Base-by-base conservation (phyloP, 2,113 vertebrate genomes). In the Scomber colias region DNA sequence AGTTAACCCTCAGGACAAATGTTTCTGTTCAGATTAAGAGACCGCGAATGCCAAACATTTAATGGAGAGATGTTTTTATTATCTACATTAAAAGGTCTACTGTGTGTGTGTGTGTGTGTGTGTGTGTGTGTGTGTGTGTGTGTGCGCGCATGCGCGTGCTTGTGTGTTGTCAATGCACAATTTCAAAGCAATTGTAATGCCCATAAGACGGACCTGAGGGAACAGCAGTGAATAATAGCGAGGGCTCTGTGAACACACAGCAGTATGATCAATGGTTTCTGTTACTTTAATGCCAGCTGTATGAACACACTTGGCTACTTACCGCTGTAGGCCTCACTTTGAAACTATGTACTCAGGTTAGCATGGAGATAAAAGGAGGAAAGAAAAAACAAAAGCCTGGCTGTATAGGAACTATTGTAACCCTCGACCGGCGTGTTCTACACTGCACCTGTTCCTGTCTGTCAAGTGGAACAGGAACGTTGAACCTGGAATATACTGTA, bases 261-360 rank as follows among this genome's bases (percentile, higher is more conserved):
- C 35, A 69, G 19, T 48, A 68, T 76, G 85, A 91, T 91, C 83
- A 85, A 81, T 87, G 56, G 67, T 30, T 88, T 83, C 76, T 90
- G 62, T 77, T 55, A 70, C 87, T 84, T 88, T 81, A 45, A 81
- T 81, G 66, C 59, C 56, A 67, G 65, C 35, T 59, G n/a, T 55
- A 71, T 70, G 54, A 85, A 82, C 70, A 73, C 69, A 55, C 53
- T 17, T n/a, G 19, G 63, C 19, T 68, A 31, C 54, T 80, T 72
- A 40, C 64, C 55, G 83, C 85, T 88, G 63, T 76, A 71, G 79
- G 84, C 84, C 55, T 76, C 69, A 53, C 81, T 86, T 87, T 85
- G 74, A 87, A 85, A 67, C 1, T 11, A 35, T 64, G 63, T 77
- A 49, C 75, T 45, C 66, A 66, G 59, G 59, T 83, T 83, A 56